Conservation (phyloP, 2,888 invertebrate genomes). For the Alentia gelatinosa region DNA sequence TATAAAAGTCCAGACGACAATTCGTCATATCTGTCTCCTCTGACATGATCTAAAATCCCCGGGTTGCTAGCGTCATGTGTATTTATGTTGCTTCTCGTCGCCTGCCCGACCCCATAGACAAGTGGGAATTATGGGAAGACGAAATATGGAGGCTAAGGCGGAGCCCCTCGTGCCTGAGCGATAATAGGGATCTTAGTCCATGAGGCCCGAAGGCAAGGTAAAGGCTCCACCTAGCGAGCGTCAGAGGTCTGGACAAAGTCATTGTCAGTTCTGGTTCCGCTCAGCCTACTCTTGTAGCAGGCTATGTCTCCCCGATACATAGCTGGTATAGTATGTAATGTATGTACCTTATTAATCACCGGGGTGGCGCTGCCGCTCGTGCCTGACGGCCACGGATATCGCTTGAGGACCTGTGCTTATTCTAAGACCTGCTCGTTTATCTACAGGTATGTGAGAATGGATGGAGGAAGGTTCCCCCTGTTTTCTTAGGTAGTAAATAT, state of each 20-base stretch:
- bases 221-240: not conserved
- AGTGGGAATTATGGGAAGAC: not conserved
- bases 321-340: not conserved
- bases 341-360: not conserved
- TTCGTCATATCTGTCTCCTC: not conserved
- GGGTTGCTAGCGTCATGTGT: not conserved
- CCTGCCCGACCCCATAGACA: not conserved
- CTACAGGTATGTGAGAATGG: no score
- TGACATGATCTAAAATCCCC: not conserved
- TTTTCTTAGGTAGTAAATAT: no score
- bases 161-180: not conserved
- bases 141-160: not conserved
- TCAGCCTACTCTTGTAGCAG: not conserved
- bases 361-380: no score
- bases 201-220: not conserved
- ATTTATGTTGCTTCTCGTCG: not conserved
- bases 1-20: not conserved
- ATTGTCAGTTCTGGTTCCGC: not conserved
- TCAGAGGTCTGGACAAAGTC: not conserved
- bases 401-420: no score
- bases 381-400: no score
- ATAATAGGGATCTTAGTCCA: not conserved
- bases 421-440: no score
- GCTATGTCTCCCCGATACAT: not conserved
- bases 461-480: no score